Evolutionary conservation across 2,888 invertebrate species (phyloP).

Genomic region (Muschampia plurimacula): DNA sequence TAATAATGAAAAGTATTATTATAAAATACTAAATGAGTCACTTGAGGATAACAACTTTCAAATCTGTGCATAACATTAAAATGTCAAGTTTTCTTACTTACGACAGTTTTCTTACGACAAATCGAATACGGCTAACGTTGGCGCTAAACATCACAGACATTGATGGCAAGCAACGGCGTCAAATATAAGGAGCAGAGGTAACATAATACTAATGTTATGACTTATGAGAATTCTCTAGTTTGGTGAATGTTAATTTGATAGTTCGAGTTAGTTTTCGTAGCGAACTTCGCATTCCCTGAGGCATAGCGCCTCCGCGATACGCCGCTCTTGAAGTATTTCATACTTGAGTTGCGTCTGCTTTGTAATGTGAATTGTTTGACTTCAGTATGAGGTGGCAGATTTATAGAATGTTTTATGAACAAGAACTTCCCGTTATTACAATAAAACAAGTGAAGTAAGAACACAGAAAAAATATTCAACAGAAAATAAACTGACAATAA

Average conservation of each 20-base stretch:
- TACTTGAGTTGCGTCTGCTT: not conserved
- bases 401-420: not conserved
- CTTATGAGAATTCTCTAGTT: slow-evolving; percentile 1
- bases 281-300: not conserved
- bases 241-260: slow-evolving; percentile 12
- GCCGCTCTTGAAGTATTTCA: not conserved
- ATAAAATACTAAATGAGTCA: no score
- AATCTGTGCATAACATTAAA: no score
- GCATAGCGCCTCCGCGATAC: not conserved
- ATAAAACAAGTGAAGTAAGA: not conserved
- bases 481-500: not conserved
- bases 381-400: not conserved
- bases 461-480: not conserved
- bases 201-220: not conserved
- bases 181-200: not conserved
- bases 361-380: slow-evolving; percentile 12
- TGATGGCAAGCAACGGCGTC: not conserved
- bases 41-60: no score
- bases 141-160: not conserved
- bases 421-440: not conserved
- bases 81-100: no score
- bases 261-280: not conserved
- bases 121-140: not conserved
- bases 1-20: no score
- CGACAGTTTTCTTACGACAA: no score